Evolutionary conservation across 2,113 vertebrate genomes (phyloP).

Genomic region (human (Homo sapiens)): GRCh38 chr6:15410001-15410500

Average conservation of each 20-base stretch:
- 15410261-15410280: constrained; percentile 90
- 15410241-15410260: constrained; percentile 94
- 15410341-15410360: constrained; percentile 94
- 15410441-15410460: not conserved
- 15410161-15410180: constrained; percentile 51
- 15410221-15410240: constrained; percentile 94
- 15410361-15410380: constrained; percentile 91
- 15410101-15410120: not conserved
- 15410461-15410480: not conserved
- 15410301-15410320: constrained; percentile 91
- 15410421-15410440: not conserved
- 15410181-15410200: constrained; percentile 62
- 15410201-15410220: constrained; percentile 78
- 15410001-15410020: not conserved
- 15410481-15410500: constrained; percentile 2
- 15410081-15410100: not conserved
- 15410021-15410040: not conserved
- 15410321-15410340: constrained; percentile 92
- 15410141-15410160: not conserved
- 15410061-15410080: too few relatives aligned
- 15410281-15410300: constrained; percentile 94
- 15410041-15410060: not conserved
- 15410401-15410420: constrained; percentile 12
- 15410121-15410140: not conserved
- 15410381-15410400: not conserved